phyloP scores from a whole-genome alignment of 2,888 invertebrate species.

The Lycophotia porphyrea region DNA sequence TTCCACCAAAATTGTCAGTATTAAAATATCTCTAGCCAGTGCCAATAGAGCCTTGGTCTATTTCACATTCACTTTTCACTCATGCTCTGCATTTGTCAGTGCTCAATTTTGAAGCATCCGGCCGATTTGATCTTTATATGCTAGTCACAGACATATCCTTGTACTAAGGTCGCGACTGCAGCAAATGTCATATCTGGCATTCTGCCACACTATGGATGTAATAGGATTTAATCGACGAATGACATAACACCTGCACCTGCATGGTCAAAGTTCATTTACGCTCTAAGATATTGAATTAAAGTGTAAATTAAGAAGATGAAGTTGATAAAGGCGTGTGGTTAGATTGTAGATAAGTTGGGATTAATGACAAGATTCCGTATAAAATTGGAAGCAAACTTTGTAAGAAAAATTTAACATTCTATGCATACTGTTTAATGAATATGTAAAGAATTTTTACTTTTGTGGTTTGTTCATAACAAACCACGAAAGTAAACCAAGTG shows the following conservation, averaged over 20 bases:
- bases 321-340: not conserved
- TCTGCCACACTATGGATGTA: slow-evolving; percentile 28
- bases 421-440: not conserved
- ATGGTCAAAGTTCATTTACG: slow-evolving; percentile 36
- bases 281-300: slow-evolving; percentile 29
- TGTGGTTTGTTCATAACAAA: too few species aligned
- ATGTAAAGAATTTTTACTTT: not conserved
- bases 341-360: not conserved
- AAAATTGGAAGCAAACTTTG: not conserved
- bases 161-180: slow-evolving; percentile 41
- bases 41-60: slow-evolving; percentile 52
- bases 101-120: slow-evolving; percentile 45
- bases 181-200: slow-evolving; percentile 44
- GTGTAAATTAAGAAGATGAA: slow-evolving; percentile 9
- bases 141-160: slow-evolving; percentile 40
- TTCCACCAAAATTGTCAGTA: not conserved
- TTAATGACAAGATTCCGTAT: not conserved
- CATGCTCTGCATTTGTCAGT: slow-evolving; percentile 45
- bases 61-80: slow-evolving; percentile 52
- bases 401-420: not conserved
- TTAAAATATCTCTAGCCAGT: slow-evolving; percentile 7
- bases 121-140: slow-evolving; percentile 55
- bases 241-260: slow-evolving; percentile 31
- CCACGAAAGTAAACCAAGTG: slow-evolving; percentile 39
- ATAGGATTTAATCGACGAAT: slow-evolving; percentile 36